phyloP scores from a whole-genome alignment of 2,888 invertebrate species.

The Syrista parreyssii region DNA sequence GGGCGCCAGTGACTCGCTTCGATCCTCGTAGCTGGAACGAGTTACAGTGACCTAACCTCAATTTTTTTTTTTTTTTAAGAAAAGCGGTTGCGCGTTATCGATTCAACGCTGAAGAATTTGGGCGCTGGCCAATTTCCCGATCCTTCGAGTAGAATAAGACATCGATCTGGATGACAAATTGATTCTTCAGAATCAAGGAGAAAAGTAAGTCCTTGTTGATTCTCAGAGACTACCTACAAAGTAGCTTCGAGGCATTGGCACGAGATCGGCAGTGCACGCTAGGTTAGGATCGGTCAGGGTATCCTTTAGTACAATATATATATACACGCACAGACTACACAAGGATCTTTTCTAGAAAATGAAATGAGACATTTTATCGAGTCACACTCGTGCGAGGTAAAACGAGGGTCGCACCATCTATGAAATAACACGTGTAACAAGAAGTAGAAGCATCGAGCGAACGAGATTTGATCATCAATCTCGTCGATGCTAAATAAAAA shows the following conservation, averaged over 20 bases:
- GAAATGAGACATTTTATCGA: slow-evolving; percentile 2
- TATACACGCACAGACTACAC: no score
- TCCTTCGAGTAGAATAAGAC: not conserved
- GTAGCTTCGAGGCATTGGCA: not conserved
- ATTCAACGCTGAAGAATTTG: not conserved
- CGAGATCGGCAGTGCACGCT: not conserved
- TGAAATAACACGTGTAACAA: slow-evolving; percentile 13
- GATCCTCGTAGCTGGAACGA: not conserved
- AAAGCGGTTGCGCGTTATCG: not conserved
- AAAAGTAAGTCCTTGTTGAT: not conserved
- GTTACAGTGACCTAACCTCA: slow-evolving; percentile 4
- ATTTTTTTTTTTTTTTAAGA: not conserved
- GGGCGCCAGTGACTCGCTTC: not conserved
- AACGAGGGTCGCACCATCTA: slow-evolving; percentile 8
- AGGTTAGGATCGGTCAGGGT: not conserved
- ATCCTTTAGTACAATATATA: not conserved
- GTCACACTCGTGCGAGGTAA: not conserved
- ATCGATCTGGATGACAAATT: not conserved
- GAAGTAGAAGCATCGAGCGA: not conserved
- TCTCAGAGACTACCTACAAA: not conserved
- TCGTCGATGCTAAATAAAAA: not conserved
- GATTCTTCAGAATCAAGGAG: not conserved
- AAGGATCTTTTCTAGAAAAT: not conserved
- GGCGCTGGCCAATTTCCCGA: not conserved
- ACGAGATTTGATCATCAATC: not conserved